Evolutionary conservation across 2,888 invertebrate species (phyloP), one percentile per base, ranked within the genome.

Genomic region (Nycteola revayana): DNA sequence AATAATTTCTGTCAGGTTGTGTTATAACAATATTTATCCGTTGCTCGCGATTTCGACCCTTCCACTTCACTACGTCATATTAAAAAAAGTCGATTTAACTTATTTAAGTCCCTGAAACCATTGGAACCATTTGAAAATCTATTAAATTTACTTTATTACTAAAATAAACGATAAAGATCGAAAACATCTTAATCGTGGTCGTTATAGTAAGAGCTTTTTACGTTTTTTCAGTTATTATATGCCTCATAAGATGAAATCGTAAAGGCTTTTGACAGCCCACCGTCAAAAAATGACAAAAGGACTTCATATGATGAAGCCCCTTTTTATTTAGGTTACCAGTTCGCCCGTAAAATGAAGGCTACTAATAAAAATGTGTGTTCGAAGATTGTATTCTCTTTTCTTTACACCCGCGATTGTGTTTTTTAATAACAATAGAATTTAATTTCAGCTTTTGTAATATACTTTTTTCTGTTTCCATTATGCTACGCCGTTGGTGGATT

Each of bases 221-320:
- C 40, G 37, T 47, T 63, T n/a, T 57, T 53, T 56, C 64, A 60
- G 58, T 52, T 61, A 62, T 65, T 62, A 60, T 52, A 43, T 37
- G 38, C 41, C 45, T 42, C 42, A 45, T 62, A 60, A 52, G 69
- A 76, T 73, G 63, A 71, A 77, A 76, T 75, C 82, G 75, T 84
- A 82, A 82, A 81, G 75, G 66, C 75, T 70, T 77, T 78, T 82
- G 75, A 80, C 75, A 73, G 69, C 67, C 67, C 58, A 68, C 77
- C 81, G 77, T 84, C 82, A 83, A 84, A 55, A 83, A 78, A 70
- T 76, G 70, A 77, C 79, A 82, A 83, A 82, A 63, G 68, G 63
- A 71, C 70, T 74, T 56, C 70, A 71, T 80, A 84, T 75, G 79
- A 80, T 75, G 74, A 77, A 74, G 75, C 71, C 64, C 68, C 72